These are phyloP conservation scores for Tachysurus fulvidraco DNA, from an alignment of 2,113 vertebrate species.

Conservation along the genomic window DNA sequence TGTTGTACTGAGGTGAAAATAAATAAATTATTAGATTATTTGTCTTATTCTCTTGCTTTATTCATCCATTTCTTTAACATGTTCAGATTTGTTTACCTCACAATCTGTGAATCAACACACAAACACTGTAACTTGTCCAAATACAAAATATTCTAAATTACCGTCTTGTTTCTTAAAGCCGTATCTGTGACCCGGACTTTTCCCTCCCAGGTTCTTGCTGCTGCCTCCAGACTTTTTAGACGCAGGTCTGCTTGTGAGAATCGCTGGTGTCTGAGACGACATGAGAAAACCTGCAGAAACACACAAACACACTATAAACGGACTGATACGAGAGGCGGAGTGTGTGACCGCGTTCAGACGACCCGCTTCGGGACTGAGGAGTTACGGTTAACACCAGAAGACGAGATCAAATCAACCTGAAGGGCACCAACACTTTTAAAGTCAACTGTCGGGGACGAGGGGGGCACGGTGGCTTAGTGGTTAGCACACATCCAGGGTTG, in stretches of 20 bases:
- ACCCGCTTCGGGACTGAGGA: not conserved
- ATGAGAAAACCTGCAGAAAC: constrained; percentile 61
- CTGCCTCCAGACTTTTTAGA: constrained; percentile 88
- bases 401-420: not conserved
- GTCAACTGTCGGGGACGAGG: not conserved
- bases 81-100: not conserved
- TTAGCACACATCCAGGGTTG: too few species aligned
- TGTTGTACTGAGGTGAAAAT: too few species aligned
- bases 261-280: constrained; percentile 52
- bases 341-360: not conserved
- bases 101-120: not conserved
- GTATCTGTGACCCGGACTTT: constrained; percentile 81
- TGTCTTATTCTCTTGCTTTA: not conserved
- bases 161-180: constrained; percentile 89
- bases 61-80: not conserved
- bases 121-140: not conserved
- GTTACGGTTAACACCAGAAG: not conserved
- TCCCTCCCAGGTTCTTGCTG: constrained; percentile 85
- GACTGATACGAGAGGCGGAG: not conserved
- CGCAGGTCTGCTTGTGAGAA: constrained; percentile 75
- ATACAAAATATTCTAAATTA: constrained; percentile 48
- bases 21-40: not conserved
- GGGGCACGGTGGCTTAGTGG: too few species aligned
- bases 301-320: not conserved
- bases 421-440: not conserved